Percentiles rank a stretch among this genome's conserved stretches.
Evolutionary conservation across 2,888 invertebrate species (phyloP).

Genomic region (Liodrosophila aerea): DNA sequence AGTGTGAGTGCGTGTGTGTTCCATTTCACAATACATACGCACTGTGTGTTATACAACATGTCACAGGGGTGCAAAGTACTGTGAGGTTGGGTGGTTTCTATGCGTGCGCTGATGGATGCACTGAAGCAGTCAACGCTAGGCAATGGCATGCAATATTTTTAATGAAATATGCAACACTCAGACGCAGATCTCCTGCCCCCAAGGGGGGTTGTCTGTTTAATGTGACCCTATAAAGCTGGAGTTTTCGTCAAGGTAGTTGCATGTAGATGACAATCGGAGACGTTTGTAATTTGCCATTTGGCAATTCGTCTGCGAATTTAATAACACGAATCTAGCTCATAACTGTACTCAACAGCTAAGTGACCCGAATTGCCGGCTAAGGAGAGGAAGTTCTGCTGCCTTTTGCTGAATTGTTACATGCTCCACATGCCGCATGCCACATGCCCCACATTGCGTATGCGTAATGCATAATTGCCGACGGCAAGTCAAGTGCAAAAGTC

Average conservation of each 20-base stretch:
- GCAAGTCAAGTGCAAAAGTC: constrained; percentile 37
- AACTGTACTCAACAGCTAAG: constrained; percentile 45
- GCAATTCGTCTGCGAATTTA: constrained; percentile 60
- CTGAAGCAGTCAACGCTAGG: constrained; percentile 30
- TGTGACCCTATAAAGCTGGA: constrained; percentile 28
- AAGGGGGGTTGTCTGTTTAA: constrained; percentile 27
- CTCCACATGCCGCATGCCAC: too few species aligned
- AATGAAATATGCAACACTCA: constrained; percentile 74
- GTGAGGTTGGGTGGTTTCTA: constrained; percentile 12
- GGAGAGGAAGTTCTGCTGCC: constrained; percentile 22
- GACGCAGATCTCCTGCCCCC: constrained; percentile 21
- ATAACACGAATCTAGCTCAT: constrained; percentile 38
- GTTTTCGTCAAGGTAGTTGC: constrained; percentile 19
- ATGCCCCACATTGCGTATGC: constrained; percentile 67
- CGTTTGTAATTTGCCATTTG: constrained; percentile 51
- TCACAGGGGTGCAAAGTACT: constrained; percentile 13
- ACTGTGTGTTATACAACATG: constrained; percentile 23
- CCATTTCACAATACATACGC: constrained; percentile 44
- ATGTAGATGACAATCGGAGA: constrained; percentile 36
- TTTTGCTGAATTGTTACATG: constrained; percentile 37
- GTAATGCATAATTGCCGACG: constrained; percentile 49
- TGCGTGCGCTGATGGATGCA: constrained; percentile 32
- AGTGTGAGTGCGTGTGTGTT: constrained; percentile 23
- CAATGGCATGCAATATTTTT: constrained; percentile 65
- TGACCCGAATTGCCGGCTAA: constrained; percentile 64